Evolutionary conservation across 2,888 invertebrate species (phyloP), one percentile per base, ranked within the genome.

Genomic region (Rhaphigaster nebulosa): DNA sequence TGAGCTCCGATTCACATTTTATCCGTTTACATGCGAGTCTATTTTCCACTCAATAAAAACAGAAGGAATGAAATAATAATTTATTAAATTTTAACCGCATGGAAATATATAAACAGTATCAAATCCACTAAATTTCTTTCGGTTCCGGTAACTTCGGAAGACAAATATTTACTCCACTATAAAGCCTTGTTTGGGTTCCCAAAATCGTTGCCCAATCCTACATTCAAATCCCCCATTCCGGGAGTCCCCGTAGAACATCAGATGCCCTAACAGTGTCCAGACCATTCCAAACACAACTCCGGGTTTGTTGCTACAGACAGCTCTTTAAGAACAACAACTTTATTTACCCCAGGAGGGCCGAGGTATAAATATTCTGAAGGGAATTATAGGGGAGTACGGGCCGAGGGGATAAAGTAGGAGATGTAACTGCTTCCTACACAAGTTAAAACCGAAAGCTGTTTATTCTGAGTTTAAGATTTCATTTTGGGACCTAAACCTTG

Each of bases 261-360:
- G 84, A 84, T 45, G n/a, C 84, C 80, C 84, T 84, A 84, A 84
- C 84, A 84, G 84, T 84, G 84, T 84, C 84, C 84, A 84, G 84
- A 84, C 84, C 84, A 45, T 45, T 45, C 84, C 41, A 84, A 41
- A 84, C 84, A 84, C 84, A 84, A 84, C 84, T 84, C 45, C 84
- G 12, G 26, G 45, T 84, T 45, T 45, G 84, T 84, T 84, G 23
- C 45, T 84, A 84, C 45, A 84, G 84, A 84, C 84, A 45, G 84
- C 41, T 50, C 84, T 45, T 84, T 84, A 45, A 41, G 45, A 84
- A 84, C 41, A 84, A 84, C 84, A 50, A 50, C 45, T 84, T 84
- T 84, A 84, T 84, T 84, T 84, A 84, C 84, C 41, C 84, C 84
- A 45, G 45, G 84, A 84, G 45, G 84, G 45, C 45, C 45, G n/a